phyloP scores from a whole-genome alignment of 1,140 invertebrate species.

The Micrasema minimum region DNA sequence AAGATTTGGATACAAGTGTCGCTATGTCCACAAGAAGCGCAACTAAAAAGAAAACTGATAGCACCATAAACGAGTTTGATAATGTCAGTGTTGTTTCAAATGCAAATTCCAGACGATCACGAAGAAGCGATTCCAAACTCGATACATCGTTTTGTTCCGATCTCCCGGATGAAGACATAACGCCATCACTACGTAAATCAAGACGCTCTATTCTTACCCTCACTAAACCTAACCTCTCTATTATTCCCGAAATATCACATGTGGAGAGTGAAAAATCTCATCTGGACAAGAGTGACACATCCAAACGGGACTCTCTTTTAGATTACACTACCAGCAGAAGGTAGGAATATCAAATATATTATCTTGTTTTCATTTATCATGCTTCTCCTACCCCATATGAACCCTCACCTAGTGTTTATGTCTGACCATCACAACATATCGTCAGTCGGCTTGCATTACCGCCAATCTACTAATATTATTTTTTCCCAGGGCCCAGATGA shows the following conservation, averaged over 20 bases:
- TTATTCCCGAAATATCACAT: slow-evolving; percentile 60
- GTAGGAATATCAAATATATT: neutral
- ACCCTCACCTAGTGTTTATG: too few relatives aligned
- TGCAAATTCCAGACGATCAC: slow-evolving; percentile 36
- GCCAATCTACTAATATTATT: too few relatives aligned
- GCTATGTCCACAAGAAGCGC: slow-evolving; percentile 37
- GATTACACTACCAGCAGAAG: slow-evolving; percentile 39
- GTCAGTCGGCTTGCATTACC: too few relatives aligned
- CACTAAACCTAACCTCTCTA: slow-evolving; percentile 61
- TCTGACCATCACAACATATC: too few relatives aligned
- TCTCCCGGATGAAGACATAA: slow-evolving; percentile 42
- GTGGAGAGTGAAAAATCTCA: slow-evolving; percentile 54
- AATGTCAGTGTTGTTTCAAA: slow-evolving; percentile 40
- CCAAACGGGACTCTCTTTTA: neutral
- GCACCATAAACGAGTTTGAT: slow-evolving; percentile 20
- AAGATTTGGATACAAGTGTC: slow-evolving; percentile 35
- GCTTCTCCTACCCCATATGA: too few relatives aligned
- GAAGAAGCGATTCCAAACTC: slow-evolving; percentile 33
- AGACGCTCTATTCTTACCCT: slow-evolving; percentile 56
- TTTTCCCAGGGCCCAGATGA: too few relatives aligned
- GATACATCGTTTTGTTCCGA: slow-evolving; percentile 41
- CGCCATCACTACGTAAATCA: slow-evolving; percentile 55
- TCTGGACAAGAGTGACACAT: slow-evolving; percentile 20
- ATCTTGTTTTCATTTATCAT: too few relatives aligned
- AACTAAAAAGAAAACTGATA: slow-evolving; percentile 26